A percentile compares a stretch with the other conserved stretches of the same genome.
phyloP scores from a whole-genome alignment of 2,113 vertebrate species.

The Carassius gibelio region DNA sequence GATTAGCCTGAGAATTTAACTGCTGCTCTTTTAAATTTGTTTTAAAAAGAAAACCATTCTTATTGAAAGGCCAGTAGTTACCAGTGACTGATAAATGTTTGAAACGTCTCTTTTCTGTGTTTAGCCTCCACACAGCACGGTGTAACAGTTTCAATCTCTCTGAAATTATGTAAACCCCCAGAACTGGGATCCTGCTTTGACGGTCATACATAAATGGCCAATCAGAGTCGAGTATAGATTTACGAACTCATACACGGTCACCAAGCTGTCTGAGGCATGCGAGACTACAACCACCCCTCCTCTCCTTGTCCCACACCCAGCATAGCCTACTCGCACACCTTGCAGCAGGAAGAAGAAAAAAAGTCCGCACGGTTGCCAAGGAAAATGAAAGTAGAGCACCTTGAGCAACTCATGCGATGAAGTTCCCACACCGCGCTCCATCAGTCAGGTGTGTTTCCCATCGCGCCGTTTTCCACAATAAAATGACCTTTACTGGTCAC shows the following conservation, averaged over 20 bases:
- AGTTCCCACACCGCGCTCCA: constrained; percentile 32
- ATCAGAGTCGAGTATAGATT: constrained; percentile 56
- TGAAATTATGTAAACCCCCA: constrained; percentile 51
- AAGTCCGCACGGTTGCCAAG: constrained; percentile 24
- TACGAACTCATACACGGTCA: constrained; percentile 49
- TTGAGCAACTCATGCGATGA: constrained; percentile 16
- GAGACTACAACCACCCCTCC: constrained; percentile 47
- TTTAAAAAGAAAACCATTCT: not conserved
- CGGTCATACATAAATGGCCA: constrained; percentile 51
- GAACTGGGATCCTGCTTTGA: constrained; percentile 51
- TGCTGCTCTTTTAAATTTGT: not conserved
- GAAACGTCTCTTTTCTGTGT: not conserved
- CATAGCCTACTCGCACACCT: constrained; percentile 47
- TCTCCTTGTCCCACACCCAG: constrained; percentile 52
- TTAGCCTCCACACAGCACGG: not conserved
- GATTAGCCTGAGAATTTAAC: not conserved
- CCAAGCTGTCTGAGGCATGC: constrained; percentile 48
- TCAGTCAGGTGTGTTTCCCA: constrained; percentile 29
- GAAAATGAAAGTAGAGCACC: constrained; percentile 22
- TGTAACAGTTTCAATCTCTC: constrained; percentile 6
- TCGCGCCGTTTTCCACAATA: constrained; percentile 57
- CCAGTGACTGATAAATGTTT: not conserved
- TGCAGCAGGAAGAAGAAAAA: constrained; percentile 46
- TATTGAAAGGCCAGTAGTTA: not conserved
- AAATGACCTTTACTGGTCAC: constrained; percentile 80